Base-by-base conservation (phyloP, 1,140 invertebrate genomes). In the Anoplolepis gracilipes region DNA sequence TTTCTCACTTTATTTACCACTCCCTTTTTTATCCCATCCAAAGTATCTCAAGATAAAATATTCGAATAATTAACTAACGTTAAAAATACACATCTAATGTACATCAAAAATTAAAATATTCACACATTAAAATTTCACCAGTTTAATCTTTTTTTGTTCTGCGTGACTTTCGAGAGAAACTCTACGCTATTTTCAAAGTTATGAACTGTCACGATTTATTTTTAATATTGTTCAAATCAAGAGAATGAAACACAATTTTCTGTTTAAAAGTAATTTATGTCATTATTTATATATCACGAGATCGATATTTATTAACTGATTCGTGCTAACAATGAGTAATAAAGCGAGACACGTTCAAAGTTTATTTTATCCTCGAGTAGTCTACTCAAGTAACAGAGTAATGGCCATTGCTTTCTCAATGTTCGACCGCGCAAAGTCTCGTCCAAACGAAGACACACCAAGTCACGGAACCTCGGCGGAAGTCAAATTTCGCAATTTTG, bases 401-500 rank as follows among this genome's bases (percentile, higher is more conserved):
- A 19, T 25, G 13, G 5, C 39, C 33, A 64, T 6, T n/a, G 19
- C 28, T 2, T 46, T 49, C 36, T 22, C 49, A 19, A 57, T 59
- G 30, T 73, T 79, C 62, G 25, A 25, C 25, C 28, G 11, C 36
- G 7, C 49, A 59, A 42, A 72, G 53, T 64, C 36, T 64, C 61
- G 57, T 28, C 13, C 70, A 36, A 65, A 76, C 70, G 73, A 39
- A 78, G 57, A 84, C 30, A 57, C 46, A 57, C 46, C 10, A 42
- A 42, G 39, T 62, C 81, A 73, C 72, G 42, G 62, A 76, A 73
- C 49, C 61, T 53, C 42, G n/a, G 69, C 67, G 57, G 25, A 76
- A 75, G 72, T 84, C 82, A 84, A 84, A 84, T 84, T 84, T 77
- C 82, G 73, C 61, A 84, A 84, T 78, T 84, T 84, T 84, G 82